Conservation (phyloP, 2,888 invertebrate genomes). For the Yponomeuta malinellus region DNA sequence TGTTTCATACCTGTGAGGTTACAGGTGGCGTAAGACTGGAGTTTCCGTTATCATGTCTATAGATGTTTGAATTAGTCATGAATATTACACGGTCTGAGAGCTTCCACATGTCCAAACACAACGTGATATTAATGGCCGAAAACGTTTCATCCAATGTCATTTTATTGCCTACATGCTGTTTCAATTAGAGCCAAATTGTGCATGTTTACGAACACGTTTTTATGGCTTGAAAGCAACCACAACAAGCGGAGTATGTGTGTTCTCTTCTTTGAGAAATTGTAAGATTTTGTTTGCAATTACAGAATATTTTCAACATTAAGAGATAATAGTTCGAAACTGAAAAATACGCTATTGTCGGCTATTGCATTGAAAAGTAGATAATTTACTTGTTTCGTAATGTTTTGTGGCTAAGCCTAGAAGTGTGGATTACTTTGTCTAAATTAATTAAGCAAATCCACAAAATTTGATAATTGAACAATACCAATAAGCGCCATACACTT, state of each 20-base stretch:
- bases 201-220: conserved; percentile 23
- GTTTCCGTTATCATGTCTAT: too few species aligned
- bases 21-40: too few species aligned
- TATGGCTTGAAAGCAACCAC: conserved; percentile 21
- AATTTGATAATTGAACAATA: too few species aligned
- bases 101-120: conserved; percentile 44
- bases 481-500: too few species aligned
- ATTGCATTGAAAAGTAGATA: too few species aligned
- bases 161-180: conserved; percentile 35
- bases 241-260: conserved; percentile 30
- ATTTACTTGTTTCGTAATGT: too few species aligned
- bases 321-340: too few species aligned
- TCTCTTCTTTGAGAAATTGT: not conserved
- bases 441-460: too few species aligned
- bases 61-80: conserved; percentile 1
- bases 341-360: too few species aligned
- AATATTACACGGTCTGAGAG: conserved; percentile 28
- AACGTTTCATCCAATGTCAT: conserved; percentile 24
- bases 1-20: not conserved
- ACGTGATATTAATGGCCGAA: conserved; percentile 40
- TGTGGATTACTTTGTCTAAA: too few species aligned
- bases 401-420: too few species aligned
- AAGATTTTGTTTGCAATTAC: not conserved
- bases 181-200: conserved; percentile 36
- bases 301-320: not conserved